Evolutionary conservation across 2,113 vertebrate species (phyloP), one percentile per base, ranked within the genome.

Genomic region (Crotophaga sulcirostris): DNA sequence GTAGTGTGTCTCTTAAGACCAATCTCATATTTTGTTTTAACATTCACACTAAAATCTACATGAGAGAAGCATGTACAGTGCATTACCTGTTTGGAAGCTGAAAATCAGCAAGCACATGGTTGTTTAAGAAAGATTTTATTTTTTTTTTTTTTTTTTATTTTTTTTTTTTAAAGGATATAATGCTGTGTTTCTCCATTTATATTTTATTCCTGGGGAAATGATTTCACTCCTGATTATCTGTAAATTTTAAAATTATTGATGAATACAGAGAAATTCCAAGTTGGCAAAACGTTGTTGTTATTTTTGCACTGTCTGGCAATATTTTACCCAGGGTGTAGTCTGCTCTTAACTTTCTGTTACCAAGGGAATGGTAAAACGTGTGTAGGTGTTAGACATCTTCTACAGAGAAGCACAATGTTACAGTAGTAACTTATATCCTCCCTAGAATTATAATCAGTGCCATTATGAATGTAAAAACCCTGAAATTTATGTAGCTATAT

Each of bases 381-480:
- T 70, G 54, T 95, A 74, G 87, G 76, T 84, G 52, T 90, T 95
- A 56, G 56, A 67, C 29, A 68, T 44, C 49, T 88, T 95, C 44
- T 88, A 11, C 82, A 82, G 42, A 44, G 36, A 92, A 86, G 75
- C 58, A 25, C 75, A 84, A 7, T 76, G 31, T 85, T 79, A n/a
- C 14, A 13, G 63, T 75, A 90, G 40, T 64, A 85, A 79, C 33
- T 74, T 87, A 36, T 24, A 84, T 89, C 55, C n/a, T 91, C 52
- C 62, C 44, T 79, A 64, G 52, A 82, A 76, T 93, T 84, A 87
- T 52, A 87, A 79, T 82, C 47, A 56, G 38, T 85, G 58, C 45
- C 25, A 82, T 87, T 91, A 75, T 76, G 33, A 84, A 12, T 49
- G 10, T 79, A 72, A 96, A 92, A 77, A 59, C 7, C 11, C 58